Evolutionary conservation across 1,140 invertebrate genomes (phyloP).

Genomic region (Solenopsis fugax): DNA sequence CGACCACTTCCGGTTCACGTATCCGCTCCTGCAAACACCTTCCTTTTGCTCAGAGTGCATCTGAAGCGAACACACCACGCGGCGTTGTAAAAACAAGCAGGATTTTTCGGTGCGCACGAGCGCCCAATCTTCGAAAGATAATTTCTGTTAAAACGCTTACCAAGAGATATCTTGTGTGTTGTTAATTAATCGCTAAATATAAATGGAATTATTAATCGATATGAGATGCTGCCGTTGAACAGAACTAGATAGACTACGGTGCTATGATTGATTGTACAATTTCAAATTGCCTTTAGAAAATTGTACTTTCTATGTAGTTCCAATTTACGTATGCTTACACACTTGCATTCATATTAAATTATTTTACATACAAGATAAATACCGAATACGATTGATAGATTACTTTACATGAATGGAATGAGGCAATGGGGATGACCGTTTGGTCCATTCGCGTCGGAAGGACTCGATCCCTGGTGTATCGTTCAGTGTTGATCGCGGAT

Average conservation of each 20-base stretch:
- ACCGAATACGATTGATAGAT: neutral
- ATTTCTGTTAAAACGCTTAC: constrained; percentile 4
- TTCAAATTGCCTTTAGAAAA: neutral
- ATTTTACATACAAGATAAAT: neutral
- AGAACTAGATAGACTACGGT: neutral
- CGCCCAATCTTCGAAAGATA: neutral
- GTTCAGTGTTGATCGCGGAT: constrained; percentile 19
- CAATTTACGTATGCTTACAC: neutral
- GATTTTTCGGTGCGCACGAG: neutral
- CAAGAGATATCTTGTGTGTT: neutral
- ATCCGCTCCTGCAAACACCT: constrained; percentile 83
- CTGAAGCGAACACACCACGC: constrained; percentile 50
- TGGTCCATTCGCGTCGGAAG: neutral
- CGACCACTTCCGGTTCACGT: constrained; percentile 84
- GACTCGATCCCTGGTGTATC: neutral
- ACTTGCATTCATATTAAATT: neutral
- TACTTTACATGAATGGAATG: neutral
- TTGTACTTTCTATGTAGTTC: neutral
- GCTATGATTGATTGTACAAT: neutral
- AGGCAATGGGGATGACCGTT: neutral
- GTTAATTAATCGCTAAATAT: neutral
- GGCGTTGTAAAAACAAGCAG: constrained; percentile 24
- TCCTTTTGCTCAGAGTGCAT: constrained; percentile 72
- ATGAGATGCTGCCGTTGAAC: neutral
- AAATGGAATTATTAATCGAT: neutral